A percentile compares a stretch with the other conserved stretches of the same genome.
phyloP scores from a whole-genome alignment of 2,797 vertebrate species.

The Naso thynnoides region DNA sequence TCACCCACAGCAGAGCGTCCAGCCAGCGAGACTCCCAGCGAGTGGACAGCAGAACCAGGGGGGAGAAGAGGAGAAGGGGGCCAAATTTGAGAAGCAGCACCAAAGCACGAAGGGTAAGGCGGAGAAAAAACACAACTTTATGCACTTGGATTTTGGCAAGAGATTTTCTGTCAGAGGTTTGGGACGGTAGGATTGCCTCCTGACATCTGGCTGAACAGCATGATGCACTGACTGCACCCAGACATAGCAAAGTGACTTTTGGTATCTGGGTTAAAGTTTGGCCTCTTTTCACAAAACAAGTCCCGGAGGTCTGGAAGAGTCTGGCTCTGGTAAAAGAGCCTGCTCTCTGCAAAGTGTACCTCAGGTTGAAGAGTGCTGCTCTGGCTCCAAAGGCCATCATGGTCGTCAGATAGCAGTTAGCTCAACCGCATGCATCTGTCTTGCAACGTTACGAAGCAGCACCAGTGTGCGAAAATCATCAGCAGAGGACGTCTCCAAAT shows the following conservation, averaged over 20 bases:
- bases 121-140: constrained; percentile 79
- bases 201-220: constrained; percentile 60
- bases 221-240: constrained; percentile 63
- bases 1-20: constrained; percentile 89
- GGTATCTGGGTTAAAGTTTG: constrained; percentile 74
- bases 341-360: constrained; percentile 56
- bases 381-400: constrained; percentile 68
- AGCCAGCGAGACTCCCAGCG: constrained; percentile 84
- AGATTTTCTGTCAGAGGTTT: constrained; percentile 60
- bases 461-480: not conserved
- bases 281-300: constrained; percentile 51
- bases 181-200: constrained; percentile 44
- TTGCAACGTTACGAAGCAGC: not conserved
- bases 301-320: constrained; percentile 38
- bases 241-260: constrained; percentile 82
- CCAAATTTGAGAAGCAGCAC: constrained; percentile 89
- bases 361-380: constrained; percentile 67
- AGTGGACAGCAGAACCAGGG: constrained; percentile 85
- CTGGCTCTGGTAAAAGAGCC: constrained; percentile 53
- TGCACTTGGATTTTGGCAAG: constrained; percentile 83
- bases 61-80: constrained; percentile 89
- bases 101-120: constrained; percentile 85
- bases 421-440: constrained; percentile 15
- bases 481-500: not conserved
- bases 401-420: not conserved